phyloP scores from a whole-genome alignment of 35 echinoderm and acorn worm genomes.

The Stichopus chloronotus region DNA sequence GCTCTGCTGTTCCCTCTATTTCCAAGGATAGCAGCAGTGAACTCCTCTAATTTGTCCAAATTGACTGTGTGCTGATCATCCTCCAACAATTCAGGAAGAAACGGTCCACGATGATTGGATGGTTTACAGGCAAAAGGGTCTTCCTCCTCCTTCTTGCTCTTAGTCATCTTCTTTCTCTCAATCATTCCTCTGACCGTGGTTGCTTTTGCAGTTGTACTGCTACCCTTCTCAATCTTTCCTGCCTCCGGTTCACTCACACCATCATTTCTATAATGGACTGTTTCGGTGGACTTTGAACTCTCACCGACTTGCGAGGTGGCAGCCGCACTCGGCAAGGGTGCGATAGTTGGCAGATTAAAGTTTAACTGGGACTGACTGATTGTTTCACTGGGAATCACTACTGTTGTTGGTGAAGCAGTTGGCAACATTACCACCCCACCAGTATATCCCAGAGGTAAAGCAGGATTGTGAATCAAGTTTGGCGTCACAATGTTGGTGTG shows the following conservation, averaged over 20 bases:
- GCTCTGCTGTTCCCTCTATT: background rate
- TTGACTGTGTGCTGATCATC: slow-evolving; percentile 17
- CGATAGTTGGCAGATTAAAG: background rate
- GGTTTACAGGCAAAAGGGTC: background rate
- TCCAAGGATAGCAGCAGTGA: background rate
- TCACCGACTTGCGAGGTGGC: no score
- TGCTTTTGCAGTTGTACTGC: background rate
- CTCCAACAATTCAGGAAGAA: slow-evolving; percentile 18
- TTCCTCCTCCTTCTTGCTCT: background rate
- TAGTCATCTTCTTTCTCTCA: background rate
- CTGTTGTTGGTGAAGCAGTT: background rate
- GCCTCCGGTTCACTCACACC: no score
- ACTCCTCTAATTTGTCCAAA: slow-evolving; percentile 29
- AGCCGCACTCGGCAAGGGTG: no score
- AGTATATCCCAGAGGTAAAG: background rate
- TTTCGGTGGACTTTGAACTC: no score
- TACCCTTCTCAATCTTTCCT: background rate
- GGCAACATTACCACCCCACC: background rate
- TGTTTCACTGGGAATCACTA: background rate
- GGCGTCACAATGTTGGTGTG: background rate
- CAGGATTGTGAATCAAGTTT: background rate
- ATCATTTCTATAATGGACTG: no score
- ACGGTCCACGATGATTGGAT: background rate
- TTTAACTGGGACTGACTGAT: background rate
- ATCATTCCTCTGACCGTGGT: background rate